phyloP scores from a whole-genome alignment of 2,113 vertebrate species.

The Sapajus apella region DNA sequence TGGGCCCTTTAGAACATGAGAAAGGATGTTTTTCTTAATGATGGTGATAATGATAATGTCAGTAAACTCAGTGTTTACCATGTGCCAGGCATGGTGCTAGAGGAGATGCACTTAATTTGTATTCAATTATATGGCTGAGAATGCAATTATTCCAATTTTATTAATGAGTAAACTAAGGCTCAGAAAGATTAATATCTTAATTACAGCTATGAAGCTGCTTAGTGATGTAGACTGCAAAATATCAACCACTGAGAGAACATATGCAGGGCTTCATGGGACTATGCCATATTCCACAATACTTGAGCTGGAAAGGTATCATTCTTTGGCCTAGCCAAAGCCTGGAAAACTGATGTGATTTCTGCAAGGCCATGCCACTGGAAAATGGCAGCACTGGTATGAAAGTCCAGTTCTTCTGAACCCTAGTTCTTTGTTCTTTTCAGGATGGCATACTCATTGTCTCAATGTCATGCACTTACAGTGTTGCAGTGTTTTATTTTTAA shows the following conservation, averaged over 20 bases:
- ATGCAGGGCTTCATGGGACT: not conserved
- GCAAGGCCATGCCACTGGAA: not conserved
- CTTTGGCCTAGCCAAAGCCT: not conserved
- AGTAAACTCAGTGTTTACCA: not conserved
- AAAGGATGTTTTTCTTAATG: not conserved
- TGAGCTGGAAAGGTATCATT: not conserved
- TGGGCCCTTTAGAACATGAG: not conserved
- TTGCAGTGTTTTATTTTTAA: conserved; percentile 17
- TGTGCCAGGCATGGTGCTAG: not conserved
- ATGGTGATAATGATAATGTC: not conserved
- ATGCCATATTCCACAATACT: not conserved
- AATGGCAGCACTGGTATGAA: not conserved
- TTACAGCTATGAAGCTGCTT: not conserved
- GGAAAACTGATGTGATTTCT: not conserved
- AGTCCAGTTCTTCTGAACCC: not conserved
- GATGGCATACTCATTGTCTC: not conserved
- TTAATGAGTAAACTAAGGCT: conserved; percentile 9
- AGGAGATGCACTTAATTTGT: not conserved
- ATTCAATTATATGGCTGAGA: not conserved
- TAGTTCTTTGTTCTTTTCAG: not conserved
- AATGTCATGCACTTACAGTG: not conserved
- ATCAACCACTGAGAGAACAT: not conserved
- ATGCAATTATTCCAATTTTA: not conserved
- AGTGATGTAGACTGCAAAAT: not conserved
- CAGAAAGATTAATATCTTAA: not conserved